These are phyloP conservation scores for Subanguina moxae DNA, from an alignment of 1,140 invertebrate genomes.

Conservation along the genomic window DNA sequence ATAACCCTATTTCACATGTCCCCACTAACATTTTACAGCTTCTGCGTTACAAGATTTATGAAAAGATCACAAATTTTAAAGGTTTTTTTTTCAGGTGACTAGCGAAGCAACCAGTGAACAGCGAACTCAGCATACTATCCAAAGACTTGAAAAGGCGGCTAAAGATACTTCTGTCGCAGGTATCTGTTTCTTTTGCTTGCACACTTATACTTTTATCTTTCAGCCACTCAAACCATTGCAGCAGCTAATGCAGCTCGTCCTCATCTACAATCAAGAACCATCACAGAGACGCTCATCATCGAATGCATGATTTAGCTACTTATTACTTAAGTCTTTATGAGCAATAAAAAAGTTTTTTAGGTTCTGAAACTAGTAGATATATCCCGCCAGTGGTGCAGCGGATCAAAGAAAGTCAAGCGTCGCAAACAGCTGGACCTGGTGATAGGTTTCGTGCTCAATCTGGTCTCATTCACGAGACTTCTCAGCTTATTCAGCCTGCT, in stretches of 20 bases:
- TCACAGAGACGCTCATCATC: slow-evolving; percentile 71
- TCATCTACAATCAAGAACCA: slow-evolving; percentile 66
- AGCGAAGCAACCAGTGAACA: slow-evolving; percentile 75
- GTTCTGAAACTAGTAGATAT: slow-evolving; percentile 69
- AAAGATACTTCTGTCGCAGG: slow-evolving; percentile 75
- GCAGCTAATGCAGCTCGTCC: slow-evolving; percentile 51
- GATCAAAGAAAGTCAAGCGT: slow-evolving; percentile 68
- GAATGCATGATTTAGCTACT: slow-evolving; percentile 67
- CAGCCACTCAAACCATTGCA: slow-evolving; percentile 78
- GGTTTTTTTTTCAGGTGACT: slow-evolving; percentile 67
- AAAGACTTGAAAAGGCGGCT: slow-evolving; percentile 73
- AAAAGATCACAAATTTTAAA: not conserved
- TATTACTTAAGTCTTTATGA: too few relatives aligned
- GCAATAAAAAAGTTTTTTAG: too few relatives aligned
- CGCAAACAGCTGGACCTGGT: slow-evolving; percentile 65
- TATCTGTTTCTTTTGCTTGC: too few relatives aligned
- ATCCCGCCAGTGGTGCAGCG: slow-evolving; percentile 66
- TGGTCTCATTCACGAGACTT: slow-evolving; percentile 51
- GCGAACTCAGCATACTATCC: slow-evolving; percentile 73
- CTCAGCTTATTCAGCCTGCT: slow-evolving; percentile 63
- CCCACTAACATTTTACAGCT: not conserved
- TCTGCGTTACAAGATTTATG: slow-evolving; percentile 10
- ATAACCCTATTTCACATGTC: not conserved
- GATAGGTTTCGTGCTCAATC: slow-evolving; percentile 54
- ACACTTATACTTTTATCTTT: too few relatives aligned